Conservation (phyloP, 2,888 invertebrate genomes). For the Pycnomerus fuliginosus region DNA sequence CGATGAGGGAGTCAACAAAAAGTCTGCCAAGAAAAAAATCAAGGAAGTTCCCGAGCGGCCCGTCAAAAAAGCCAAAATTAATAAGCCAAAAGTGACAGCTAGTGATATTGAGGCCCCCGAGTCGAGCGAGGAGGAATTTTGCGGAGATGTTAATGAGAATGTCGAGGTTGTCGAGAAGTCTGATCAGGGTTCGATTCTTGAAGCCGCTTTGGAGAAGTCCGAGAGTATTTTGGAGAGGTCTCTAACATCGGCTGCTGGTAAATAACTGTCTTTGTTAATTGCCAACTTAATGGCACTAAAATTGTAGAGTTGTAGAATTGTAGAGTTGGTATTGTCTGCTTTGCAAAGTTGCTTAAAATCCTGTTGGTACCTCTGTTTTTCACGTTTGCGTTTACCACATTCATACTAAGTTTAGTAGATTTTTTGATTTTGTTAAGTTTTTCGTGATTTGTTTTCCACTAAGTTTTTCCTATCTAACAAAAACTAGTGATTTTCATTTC, state of each 20-base stretch:
- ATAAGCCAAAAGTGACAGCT: conserved; percentile 11
- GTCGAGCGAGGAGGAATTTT: conserved; percentile 10
- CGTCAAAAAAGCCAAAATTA: conserved; percentile 33
- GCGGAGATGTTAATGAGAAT: conserved; percentile 37
- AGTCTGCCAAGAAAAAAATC: conserved; percentile 28
- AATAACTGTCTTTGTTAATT: too few species aligned
- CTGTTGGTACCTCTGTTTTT: too few species aligned
- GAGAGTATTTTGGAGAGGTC: conserved; percentile 50
- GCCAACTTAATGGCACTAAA: too few species aligned
- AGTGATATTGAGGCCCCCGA: conserved; percentile 5
- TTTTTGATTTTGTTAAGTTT: too few species aligned
- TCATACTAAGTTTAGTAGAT: too few species aligned
- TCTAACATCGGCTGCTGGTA: conserved; percentile 37
- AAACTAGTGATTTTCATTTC: too few species aligned
- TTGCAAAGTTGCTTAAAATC: not conserved
- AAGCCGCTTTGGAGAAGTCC: conserved; percentile 47
- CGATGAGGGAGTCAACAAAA: conserved; percentile 28
- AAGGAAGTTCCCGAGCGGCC: conserved; percentile 34
- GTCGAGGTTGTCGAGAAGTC: conserved; percentile 38
- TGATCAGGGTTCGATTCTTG: conserved; percentile 46
- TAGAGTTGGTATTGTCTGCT: not conserved
- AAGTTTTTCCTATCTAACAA: too few species aligned
- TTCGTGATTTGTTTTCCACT: too few species aligned
- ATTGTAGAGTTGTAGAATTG: too few species aligned
- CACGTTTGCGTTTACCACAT: too few species aligned